Percentiles rank a stretch among this genome's conserved stretches.
Evolutionary conservation across 1,140 invertebrate species (phyloP).

Genomic region (Polyergus mexicanus): DNA sequence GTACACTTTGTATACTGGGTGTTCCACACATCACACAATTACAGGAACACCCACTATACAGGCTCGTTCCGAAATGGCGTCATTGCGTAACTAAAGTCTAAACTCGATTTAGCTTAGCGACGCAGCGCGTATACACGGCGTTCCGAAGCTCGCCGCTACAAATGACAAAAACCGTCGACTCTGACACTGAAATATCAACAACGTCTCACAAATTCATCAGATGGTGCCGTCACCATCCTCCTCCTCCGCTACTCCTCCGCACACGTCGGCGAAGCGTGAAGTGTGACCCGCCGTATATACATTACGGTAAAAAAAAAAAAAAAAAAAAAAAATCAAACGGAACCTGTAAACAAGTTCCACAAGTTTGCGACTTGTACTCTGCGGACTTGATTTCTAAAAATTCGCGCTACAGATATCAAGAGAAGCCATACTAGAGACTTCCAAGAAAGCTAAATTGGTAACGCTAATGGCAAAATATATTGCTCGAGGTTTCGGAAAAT

Average conservation of each 20-base stretch:
- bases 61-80: conserved; percentile 35
- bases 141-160: conserved; percentile 73
- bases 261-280: conserved; percentile 20
- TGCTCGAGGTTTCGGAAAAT: conserved; percentile 12
- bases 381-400: conserved; percentile 8
- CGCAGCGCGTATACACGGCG: conserved; percentile 64
- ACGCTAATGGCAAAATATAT: background rate
- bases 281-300: background rate
- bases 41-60: background rate
- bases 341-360: conserved; percentile 11
- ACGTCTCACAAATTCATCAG: conserved; percentile 81
- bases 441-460: conserved; percentile 18
- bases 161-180: conserved; percentile 79
- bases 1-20: background rate
- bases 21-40: too few species aligned
- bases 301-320: background rate
- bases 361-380: background rate
- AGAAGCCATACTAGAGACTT: background rate
- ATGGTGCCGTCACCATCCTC: conserved; percentile 40
- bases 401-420: conserved; percentile 11
- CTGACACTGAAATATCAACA: conserved; percentile 84
- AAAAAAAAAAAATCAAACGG: conserved; percentile 12
- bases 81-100: conserved; percentile 79
- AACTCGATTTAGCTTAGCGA: conserved; percentile 77
- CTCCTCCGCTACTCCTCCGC: conserved; percentile 42